phyloP scores from a whole-genome alignment of 2,113 vertebrate species.

The Hippopotamus amphibius region DNA sequence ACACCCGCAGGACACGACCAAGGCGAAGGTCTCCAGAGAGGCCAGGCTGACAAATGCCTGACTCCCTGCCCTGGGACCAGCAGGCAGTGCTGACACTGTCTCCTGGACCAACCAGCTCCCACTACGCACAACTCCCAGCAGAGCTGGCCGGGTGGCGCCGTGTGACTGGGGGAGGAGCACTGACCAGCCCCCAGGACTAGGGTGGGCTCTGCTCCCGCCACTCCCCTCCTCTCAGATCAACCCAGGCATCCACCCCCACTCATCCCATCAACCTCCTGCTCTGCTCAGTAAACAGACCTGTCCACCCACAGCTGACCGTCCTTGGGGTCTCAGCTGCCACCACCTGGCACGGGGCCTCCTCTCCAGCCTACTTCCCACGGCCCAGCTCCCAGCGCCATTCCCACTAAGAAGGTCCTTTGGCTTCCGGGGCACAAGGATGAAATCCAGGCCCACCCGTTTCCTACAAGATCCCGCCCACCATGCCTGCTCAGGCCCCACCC shows the following conservation, averaged over 20 bases:
- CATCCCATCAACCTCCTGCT: neutral
- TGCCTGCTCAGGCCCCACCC: neutral
- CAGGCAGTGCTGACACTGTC: accelerated
- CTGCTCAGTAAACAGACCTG: accelerated
- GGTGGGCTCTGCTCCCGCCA: neutral
- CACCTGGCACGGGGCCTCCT: too few species aligned
- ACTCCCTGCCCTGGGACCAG: neutral
- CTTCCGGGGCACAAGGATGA: accelerated
- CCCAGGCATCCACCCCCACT: neutral
- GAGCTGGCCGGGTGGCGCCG: accelerated
- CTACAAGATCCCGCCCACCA: neutral
- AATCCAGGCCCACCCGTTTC: neutral
- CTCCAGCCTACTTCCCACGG: too few species aligned
- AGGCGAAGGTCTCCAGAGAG: neutral
- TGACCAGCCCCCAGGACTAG: neutral
- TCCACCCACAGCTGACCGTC: neutral
- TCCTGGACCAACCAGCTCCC: accelerated
- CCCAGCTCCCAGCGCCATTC: accelerated
- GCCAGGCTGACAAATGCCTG: neutral
- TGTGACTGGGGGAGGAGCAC: accelerated
- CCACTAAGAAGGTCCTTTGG: accelerated
- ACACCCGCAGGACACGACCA: neutral
- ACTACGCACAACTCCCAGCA: too few species aligned
- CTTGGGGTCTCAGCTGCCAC: accelerated
- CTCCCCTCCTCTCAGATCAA: neutral